Evolutionary conservation across 2,113 vertebrate species (phyloP).

Genomic region (Xenopus tropicalis): DNA sequence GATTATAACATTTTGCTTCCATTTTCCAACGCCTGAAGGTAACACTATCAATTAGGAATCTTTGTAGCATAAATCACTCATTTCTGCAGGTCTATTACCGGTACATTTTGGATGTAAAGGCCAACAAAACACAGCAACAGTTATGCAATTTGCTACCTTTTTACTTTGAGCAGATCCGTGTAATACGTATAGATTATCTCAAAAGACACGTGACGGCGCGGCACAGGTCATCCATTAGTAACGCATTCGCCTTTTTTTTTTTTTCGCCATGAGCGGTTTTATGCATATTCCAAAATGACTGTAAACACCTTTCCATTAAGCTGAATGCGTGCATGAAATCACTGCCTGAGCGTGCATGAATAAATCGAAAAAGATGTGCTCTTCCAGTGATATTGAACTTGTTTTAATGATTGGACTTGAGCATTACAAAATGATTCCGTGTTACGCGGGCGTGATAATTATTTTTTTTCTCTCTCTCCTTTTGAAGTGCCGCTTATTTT

Average conservation of each 20-base stretch:
- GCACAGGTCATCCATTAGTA: not conserved
- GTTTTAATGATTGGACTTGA: slow-evolving; percentile 8
- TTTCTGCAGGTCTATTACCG: not conserved
- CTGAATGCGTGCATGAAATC: slow-evolving; percentile 9
- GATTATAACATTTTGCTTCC: not conserved
- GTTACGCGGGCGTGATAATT: not conserved
- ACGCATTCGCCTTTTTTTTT: not conserved
- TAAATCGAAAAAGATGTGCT: not conserved
- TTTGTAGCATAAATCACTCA: not conserved
- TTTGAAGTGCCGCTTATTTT: slow-evolving; percentile 12
- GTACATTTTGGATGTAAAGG: not conserved
- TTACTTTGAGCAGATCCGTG: not conserved
- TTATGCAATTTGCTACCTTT: not conserved
- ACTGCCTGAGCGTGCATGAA: not conserved
- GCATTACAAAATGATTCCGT: slow-evolving; percentile 13
- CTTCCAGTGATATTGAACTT: not conserved
- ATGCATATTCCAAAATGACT: too few species aligned
- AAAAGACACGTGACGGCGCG: not conserved
- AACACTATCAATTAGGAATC: not conserved
- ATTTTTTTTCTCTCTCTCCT: not conserved
- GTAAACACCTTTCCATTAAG: slow-evolving; percentile 2
- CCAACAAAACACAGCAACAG: not conserved
- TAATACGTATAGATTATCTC: not conserved
- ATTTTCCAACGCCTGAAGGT: not conserved
- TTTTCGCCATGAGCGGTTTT: too few species aligned